Conservation (phyloP, 2,888 invertebrate genomes). For the Galeopsomyia nigrocyanea region DNA sequence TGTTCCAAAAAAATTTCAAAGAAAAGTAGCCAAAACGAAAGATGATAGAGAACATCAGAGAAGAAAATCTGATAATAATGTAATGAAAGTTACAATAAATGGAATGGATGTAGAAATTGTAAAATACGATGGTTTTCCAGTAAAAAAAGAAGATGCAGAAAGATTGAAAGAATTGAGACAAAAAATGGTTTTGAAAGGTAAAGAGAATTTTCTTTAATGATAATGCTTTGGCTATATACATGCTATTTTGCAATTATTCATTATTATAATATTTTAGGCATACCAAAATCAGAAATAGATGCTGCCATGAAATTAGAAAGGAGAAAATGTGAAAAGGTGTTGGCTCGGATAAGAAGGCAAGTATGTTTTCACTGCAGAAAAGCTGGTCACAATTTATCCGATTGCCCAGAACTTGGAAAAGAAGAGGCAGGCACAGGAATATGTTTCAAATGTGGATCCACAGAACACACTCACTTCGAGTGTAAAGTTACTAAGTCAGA, state of each 20-base stretch:
- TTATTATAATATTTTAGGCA: constrained; percentile 58
- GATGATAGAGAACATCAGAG: constrained; percentile 61
- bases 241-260: constrained; percentile 30
- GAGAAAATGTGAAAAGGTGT: constrained; percentile 79
- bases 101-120: constrained; percentile 75
- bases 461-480: constrained; percentile 84
- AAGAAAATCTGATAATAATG: constrained; percentile 65
- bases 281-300: constrained; percentile 78
- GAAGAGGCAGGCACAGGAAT: constrained; percentile 76
- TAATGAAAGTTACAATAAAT: constrained; percentile 74
- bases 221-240: constrained; percentile 1
- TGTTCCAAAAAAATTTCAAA: constrained; percentile 53
- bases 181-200: constrained; percentile 76
- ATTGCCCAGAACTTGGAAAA: constrained; percentile 80
- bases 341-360: constrained; percentile 77
- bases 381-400: constrained; percentile 84
- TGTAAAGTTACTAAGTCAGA: constrained; percentile 78
- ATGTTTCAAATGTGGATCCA: constrained; percentile 92
- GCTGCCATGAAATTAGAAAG: constrained; percentile 79
- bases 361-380: constrained; percentile 86
- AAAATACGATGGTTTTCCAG: constrained; percentile 79
- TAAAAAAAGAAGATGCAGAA: constrained; percentile 79
- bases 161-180: constrained; percentile 75
- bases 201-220: constrained; percentile 25
- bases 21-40: constrained; percentile 70